A percentile compares a stretch with the other conserved stretches of the same genome.
Evolutionary conservation across 64 coral and sea anemone genomes (phyloP).

Genomic region (Actinia tenebrosa): DNA sequence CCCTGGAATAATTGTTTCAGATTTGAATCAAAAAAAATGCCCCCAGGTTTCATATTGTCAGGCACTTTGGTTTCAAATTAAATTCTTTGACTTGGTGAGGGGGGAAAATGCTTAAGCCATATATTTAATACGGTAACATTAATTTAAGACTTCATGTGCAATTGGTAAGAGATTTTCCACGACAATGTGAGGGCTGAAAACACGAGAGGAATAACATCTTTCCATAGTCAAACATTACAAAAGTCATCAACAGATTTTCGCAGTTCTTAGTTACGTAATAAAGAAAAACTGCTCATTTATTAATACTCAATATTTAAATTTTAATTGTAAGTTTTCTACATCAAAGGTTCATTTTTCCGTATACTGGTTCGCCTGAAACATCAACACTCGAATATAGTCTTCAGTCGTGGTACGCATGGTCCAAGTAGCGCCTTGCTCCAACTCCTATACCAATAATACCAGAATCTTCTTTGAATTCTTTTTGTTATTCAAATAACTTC

Average conservation of each 20-base stretch:
- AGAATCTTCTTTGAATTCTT: too few relatives aligned
- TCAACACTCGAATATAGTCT: too few relatives aligned
- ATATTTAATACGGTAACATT: not conserved
- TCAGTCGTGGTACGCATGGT: too few relatives aligned
- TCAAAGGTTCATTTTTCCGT: too few relatives aligned
- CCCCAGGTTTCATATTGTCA: not conserved
- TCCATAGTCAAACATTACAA: not conserved
- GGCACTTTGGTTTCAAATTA: not conserved
- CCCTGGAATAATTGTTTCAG: not conserved
- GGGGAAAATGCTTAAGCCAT: not conserved
- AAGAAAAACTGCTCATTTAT: not conserved
- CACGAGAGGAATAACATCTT: not conserved
- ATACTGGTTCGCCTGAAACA: too few relatives aligned
- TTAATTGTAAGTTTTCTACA: not conserved
- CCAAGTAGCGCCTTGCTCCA: too few relatives aligned
- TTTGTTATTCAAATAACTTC: too few relatives aligned
- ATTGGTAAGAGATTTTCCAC: not conserved
- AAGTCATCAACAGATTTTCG: not conserved
- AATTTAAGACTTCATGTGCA: not conserved
- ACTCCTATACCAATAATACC: too few relatives aligned
- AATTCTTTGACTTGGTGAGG: not conserved
- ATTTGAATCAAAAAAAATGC: not conserved
- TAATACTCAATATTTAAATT: not conserved
- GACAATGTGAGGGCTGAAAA: not conserved
- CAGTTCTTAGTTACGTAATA: not conserved